These are phyloP conservation scores for Melanaphis sacchari DNA, from an alignment of 1,140 invertebrate species.

Conservation along the genomic window DNA sequence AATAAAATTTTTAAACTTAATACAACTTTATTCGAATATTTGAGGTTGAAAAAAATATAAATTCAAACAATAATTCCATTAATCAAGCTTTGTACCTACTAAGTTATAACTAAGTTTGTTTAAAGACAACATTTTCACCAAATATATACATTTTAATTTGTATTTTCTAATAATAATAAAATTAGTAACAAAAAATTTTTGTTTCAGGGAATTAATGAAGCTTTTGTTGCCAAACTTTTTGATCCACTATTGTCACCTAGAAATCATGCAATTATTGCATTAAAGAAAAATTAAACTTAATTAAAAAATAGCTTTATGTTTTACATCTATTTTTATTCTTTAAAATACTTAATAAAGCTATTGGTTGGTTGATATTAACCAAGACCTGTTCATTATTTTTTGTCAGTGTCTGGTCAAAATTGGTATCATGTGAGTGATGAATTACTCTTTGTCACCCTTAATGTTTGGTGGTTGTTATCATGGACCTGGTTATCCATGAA, in stretches of 20 bases:
- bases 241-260: slow-evolving; percentile 79
- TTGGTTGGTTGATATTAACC: too few species aligned
- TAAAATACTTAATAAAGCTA: too few species aligned
- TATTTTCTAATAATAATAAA: background rate
- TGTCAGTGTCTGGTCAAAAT: too few species aligned
- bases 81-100: background rate
- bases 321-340: background rate
- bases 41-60: background rate
- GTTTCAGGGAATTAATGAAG: slow-evolving; percentile 67
- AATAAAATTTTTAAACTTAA: background rate
- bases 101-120: background rate
- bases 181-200: background rate
- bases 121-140: background rate
- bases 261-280: slow-evolving; percentile 75
- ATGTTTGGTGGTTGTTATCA: too few species aligned
- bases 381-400: too few species aligned
- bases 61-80: background rate
- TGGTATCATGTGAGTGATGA: too few species aligned
- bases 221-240: slow-evolving; percentile 77
- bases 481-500: too few species aligned
- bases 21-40: background rate
- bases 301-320: background rate
- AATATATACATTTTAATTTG: background rate
- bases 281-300: slow-evolving; percentile 62
- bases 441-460: too few species aligned